phyloP scores from a whole-genome alignment of 2,888 invertebrate species.

The Minunthozetes semirufus region DNA sequence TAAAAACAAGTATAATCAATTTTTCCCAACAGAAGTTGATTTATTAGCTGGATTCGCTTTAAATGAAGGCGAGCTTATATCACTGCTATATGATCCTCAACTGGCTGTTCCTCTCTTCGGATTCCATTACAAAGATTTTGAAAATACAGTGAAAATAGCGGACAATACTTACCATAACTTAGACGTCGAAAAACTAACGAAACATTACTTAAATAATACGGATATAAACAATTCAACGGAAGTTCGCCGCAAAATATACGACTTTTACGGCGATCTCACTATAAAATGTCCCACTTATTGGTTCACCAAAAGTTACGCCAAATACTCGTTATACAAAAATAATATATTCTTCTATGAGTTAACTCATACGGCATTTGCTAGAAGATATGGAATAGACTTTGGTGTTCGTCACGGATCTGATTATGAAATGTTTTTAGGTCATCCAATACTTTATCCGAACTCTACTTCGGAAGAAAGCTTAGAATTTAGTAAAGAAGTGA shows the following conservation, averaged over 20 bases:
- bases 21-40: neutral
- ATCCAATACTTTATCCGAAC: neutral
- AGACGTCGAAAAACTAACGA: neutral
- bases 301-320: constrained; percentile 12
- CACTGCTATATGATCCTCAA: neutral
- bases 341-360: neutral
- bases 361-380: neutral
- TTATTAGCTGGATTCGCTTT: neutral
- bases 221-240: neutral
- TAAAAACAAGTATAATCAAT: neutral
- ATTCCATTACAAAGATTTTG: neutral
- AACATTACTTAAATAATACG: neutral
- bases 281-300: constrained; percentile 19
- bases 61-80: neutral
- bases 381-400: neutral
- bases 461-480: neutral
- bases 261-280: neutral
- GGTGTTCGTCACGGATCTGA: neutral
- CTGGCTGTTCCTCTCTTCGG: neutral
- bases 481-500: constrained; percentile 7
- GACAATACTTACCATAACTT: neutral
- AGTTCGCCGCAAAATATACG: neutral
- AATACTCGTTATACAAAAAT: neutral
- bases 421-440: neutral
- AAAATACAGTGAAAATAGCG: neutral